Evolutionary conservation across 2,797 vertebrate species (phyloP).

Genomic region (Rhynchotus rufescens): DNA sequence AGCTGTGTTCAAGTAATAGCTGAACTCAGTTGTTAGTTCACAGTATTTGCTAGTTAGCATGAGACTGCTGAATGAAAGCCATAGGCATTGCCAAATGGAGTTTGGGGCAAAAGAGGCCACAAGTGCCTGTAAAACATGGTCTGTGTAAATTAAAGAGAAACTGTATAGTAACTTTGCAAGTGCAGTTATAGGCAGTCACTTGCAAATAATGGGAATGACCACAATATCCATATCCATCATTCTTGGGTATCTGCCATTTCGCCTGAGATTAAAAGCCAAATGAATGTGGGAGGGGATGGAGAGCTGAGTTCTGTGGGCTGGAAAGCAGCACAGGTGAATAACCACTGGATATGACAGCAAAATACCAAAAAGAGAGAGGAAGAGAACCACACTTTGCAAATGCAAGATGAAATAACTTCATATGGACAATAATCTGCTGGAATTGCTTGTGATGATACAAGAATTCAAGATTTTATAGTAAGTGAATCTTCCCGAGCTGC

Average conservation of each 20-base stretch:
- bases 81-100: not conserved
- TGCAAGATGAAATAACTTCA: not conserved
- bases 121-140: not conserved
- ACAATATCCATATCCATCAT: conserved; percentile 37
- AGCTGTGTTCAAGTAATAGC: not conserved
- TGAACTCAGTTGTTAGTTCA: not conserved
- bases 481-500: not conserved
- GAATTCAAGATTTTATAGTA: conserved; percentile 51
- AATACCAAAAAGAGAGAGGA: not conserved
- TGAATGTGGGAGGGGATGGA: not conserved
- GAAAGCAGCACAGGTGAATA: not conserved
- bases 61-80: not conserved
- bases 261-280: conserved; percentile 50
- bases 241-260: conserved; percentile 45
- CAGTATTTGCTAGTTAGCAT: not conserved
- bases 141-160: not conserved
- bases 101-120: not conserved
- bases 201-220: conserved; percentile 32
- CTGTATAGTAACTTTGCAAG: conserved; percentile 16
- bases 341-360: not conserved
- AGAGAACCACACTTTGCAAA: not conserved
- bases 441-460: conserved; percentile 4
- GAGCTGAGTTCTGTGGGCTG: not conserved
- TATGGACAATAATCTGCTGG: conserved; percentile 28
- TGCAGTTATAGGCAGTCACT: conserved; percentile 40